These are phyloP conservation scores for Julus scanicus DNA, from an alignment of 2,888 invertebrate species.

Conservation along the genomic window DNA sequence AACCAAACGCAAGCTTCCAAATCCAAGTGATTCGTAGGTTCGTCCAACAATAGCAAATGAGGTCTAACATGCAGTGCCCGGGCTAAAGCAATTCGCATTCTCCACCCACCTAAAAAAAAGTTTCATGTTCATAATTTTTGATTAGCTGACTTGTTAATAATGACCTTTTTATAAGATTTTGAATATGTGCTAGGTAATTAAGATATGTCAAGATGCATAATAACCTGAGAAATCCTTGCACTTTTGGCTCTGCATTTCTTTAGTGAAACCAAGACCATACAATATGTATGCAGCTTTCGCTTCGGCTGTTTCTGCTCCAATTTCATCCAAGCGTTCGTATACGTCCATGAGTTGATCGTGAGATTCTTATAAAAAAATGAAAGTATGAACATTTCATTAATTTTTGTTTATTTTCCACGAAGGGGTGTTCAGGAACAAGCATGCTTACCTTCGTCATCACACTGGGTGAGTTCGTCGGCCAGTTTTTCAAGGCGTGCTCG, in stretches of 20 bases:
- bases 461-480: constrained; percentile 87
- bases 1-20: constrained; percentile 99
- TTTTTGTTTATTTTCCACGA: constrained; percentile 29
- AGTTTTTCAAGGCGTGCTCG: constrained; percentile 88
- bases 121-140: neutral
- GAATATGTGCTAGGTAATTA: neutral
- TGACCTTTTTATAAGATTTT: neutral
- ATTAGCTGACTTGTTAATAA: neutral
- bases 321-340: constrained; percentile 96
- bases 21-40: constrained; percentile 72
- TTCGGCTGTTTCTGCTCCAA: constrained; percentile 95
- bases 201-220: neutral
- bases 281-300: constrained; percentile 93
- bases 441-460: constrained; percentile 81
- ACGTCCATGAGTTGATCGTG: constrained; percentile 98
- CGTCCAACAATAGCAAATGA: constrained; percentile 71
- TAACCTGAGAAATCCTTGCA: constrained; percentile 74
- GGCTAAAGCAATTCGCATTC: constrained; percentile 74
- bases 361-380: constrained; percentile 72
- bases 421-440: neutral
- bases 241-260: constrained; percentile 72
- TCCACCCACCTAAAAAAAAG: constrained; percentile 70
- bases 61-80: constrained; percentile 71
- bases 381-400: too few relatives aligned
- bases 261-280: constrained; percentile 94